Evolutionary conservation across 53 echinoderm and acorn worm species (phyloP), one percentile per base, ranked within the genome.

Genomic region (Patiria pectinifera): DNA sequence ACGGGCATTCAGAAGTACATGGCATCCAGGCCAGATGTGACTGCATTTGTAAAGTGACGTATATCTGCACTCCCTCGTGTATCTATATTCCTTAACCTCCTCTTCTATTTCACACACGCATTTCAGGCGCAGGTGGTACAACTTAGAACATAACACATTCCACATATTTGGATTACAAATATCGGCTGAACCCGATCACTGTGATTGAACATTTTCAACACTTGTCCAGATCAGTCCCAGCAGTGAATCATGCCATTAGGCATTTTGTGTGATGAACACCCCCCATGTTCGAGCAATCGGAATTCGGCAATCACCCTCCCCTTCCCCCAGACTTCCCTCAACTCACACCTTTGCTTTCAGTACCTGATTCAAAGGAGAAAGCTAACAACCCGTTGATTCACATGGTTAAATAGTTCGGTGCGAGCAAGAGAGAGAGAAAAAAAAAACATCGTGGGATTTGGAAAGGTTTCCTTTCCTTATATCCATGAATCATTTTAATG

Each of bases 361-460:
- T 78, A 74, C 24, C 74, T 74, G 74, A 24, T 74, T 74, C 1
- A 78, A 78, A 44, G 35, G 35, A 25, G 6, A 77, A 24, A 77
- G 6, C 43, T 77, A 14, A 78, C 79, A 78, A 78, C 45, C 79
- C 79, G 15, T 78, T 46, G 79, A 78, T 78, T 78, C 46, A 78
- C 11, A 35, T 13, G 77, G 14, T 78, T 44, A 46, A 45, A 70
- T 21, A 70, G 70, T 18, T 23, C 53, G 24, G 24, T n/a, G n/a
- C n/a, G 4, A 23, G 74, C 74, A 23, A 23, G 24, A 23, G 23
- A 16, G 74, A 74, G 3, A 24, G 3, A 21, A 46, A 44, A n/a
- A 24, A n/a, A 21, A 78, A 78, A 11, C 10, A 15, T 9, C 45
- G 9, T 11, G 79, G 45, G 46, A 46, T 35, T 78, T 78, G 79